Base-by-base conservation (phyloP, 2,113 vertebrate genomes). In the Zapus hudsonius region DNA sequence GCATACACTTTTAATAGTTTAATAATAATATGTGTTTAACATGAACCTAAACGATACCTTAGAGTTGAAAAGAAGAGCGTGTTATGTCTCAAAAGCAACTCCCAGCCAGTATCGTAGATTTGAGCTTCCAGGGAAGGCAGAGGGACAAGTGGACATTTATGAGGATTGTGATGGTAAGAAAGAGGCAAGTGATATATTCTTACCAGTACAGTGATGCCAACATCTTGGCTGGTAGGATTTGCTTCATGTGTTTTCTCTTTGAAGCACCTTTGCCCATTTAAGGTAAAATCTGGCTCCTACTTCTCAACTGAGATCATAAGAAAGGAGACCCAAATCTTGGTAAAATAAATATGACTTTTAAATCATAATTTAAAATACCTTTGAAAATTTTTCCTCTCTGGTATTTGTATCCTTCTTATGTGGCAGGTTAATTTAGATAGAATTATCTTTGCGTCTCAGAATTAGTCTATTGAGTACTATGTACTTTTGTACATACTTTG, bases 301-400 rank as follows among this genome's bases (percentile, higher is more conserved):
- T 75, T 78, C 55, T 83, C 72, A 76, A 76, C 57, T 95, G 80
- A 83, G 31, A 76, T 79, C 29, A 19, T 75, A 55, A 73, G 66
- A 87, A 74, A 67, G 19, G 25, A 11, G 64, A 40, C 31, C 72
- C 75, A 72, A 72, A 57, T 84, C 57, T 40, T 81, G 22, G 42
- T 40, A 91, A 92, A 91, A 88, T 86, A 70, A 67, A 72, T 80
- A 81, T 75, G 64, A 33, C 42, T 81, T 92, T 73, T 40, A 88
- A 89, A 57, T 61, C 55, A 23, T 76, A 79, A 64, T 47, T 95
- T 42, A 0, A 44, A 88, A 78, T 95, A 19, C 25, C 82, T 80
- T 95, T 85, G 27, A 87, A 47, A 88, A 88, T 38, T n/a, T 2
- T 81, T 67, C 67, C 33, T 72, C 36, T 76, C 55, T 72, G 20